A percentile compares a stretch with the other conserved stretches of the same genome.
Evolutionary conservation across 2,797 vertebrate genomes (phyloP).

Genomic region (Rhodeus uyekii): DNA sequence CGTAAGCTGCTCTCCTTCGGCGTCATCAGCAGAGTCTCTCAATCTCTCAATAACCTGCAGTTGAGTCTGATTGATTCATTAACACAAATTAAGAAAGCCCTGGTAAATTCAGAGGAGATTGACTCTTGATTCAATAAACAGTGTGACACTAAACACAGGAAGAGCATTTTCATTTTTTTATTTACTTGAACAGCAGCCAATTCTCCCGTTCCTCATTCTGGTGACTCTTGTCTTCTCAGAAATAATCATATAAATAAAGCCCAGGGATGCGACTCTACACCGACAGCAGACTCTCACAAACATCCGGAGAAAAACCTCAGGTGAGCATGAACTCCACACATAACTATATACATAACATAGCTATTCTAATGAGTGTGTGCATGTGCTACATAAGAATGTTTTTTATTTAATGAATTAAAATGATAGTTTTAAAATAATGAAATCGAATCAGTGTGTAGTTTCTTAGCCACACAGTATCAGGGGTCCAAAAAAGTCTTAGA

Average conservation of each 20-base stretch:
- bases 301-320: not conserved
- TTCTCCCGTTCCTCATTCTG: not conserved
- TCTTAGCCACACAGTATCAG: not conserved
- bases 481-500: not conserved
- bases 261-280: not conserved
- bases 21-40: not conserved
- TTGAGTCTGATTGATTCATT: not conserved
- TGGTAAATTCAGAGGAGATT: not conserved
- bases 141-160: not conserved
- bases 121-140: not conserved
- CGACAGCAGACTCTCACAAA: not conserved
- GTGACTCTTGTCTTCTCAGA: not conserved
- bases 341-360: not conserved
- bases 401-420: not conserved
- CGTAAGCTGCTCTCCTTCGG: not conserved
- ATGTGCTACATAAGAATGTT: not conserved
- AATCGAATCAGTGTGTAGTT: not conserved
- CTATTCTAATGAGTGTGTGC: not conserved
- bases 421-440: not conserved
- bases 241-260: constrained; percentile 12
- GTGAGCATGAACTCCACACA: not conserved
- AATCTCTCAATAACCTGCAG: constrained; percentile 14
- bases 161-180: constrained; percentile 1
- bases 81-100: not conserved
- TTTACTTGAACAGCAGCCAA: not conserved